These are phyloP conservation scores for Caligus rogercresseyi DNA, from an alignment of 1,140 invertebrate species.

Conservation along the genomic window DNA sequence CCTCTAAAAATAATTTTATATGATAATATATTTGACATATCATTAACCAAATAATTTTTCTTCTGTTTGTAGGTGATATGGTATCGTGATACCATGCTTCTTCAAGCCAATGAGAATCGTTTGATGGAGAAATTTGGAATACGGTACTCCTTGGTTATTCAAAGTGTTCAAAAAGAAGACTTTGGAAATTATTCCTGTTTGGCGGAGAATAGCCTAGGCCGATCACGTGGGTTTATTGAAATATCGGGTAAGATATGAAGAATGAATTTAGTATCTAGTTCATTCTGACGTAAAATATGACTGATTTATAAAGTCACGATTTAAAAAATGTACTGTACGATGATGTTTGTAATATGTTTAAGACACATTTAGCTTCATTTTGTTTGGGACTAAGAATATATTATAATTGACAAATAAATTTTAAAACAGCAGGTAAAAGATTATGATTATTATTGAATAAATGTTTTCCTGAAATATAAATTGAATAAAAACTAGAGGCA, in stretches of 20 bases:
- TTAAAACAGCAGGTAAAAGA: too few species aligned
- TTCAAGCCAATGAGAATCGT: conserved; percentile 15
- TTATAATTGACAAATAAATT: too few species aligned
- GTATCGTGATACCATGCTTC: conserved; percentile 19
- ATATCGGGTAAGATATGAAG: conserved; percentile 15
- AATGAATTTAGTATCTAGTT: too few species aligned
- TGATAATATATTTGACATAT: background rate
- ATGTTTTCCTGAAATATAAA: too few species aligned
- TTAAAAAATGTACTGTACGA: too few species aligned
- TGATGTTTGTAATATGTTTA: too few species aligned
- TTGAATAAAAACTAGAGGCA: too few species aligned
- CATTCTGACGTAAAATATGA: background rate
- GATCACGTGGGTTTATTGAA: conserved; percentile 11
- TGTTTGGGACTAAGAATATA: too few species aligned
- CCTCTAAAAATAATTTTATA: too few species aligned
- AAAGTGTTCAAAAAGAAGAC: background rate
- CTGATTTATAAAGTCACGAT: background rate
- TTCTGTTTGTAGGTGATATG: conserved; percentile 17
- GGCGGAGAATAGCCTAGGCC: conserved; percentile 14
- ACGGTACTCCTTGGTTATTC: conserved; percentile 3
- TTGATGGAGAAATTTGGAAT: conserved; percentile 19
- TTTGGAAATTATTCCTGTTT: conserved; percentile 19
- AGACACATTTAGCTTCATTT: too few species aligned
- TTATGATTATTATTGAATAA: too few species aligned
- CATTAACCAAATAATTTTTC: background rate